Evolutionary conservation across 53 echinoderm and acorn worm species (phyloP).

Genomic region (Hippasteria phrygiana): DNA sequence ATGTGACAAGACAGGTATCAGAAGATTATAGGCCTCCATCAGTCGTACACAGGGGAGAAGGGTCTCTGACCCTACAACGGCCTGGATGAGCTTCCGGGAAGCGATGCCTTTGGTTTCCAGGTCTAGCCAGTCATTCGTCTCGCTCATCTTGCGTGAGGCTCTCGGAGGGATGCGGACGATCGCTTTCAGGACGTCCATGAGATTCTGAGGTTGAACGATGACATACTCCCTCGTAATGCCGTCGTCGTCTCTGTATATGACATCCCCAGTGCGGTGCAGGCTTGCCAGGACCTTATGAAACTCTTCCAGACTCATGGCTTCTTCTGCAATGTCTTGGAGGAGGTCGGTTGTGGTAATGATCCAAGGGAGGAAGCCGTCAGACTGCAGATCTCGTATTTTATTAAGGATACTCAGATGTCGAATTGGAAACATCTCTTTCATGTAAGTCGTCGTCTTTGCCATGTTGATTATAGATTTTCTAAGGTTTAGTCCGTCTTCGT

Average conservation of each 20-base stretch:
- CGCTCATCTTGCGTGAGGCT: neutral
- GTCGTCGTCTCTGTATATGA: constrained; percentile 52
- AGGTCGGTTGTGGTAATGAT: constrained; percentile 15
- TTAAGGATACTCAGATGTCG: constrained; percentile 14
- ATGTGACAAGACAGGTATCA: neutral
- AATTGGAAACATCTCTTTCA: constrained; percentile 22
- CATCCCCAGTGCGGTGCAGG: constrained; percentile 22
- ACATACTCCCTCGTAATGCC: constrained; percentile 18
- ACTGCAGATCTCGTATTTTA: neutral
- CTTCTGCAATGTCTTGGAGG: neutral
- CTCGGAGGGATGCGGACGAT: neutral
- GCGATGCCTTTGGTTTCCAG: neutral
- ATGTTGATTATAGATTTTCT: neutral
- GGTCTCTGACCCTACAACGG: neutral
- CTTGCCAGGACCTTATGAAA: constrained; percentile 4
- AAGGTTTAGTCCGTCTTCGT: constrained; percentile 7
- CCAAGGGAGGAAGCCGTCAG: neutral
- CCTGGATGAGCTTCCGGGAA: neutral
- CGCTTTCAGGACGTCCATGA: constrained; percentile 42
- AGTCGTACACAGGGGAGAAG: neutral
- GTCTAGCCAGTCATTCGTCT: neutral
- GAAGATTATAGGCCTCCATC: constrained; percentile 3
- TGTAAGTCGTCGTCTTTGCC: neutral
- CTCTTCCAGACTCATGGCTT: neutral
- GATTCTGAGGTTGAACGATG: constrained; percentile 30